Conservation (phyloP, 2,888 invertebrate genomes). For the Drosophila koepferae region DNA sequence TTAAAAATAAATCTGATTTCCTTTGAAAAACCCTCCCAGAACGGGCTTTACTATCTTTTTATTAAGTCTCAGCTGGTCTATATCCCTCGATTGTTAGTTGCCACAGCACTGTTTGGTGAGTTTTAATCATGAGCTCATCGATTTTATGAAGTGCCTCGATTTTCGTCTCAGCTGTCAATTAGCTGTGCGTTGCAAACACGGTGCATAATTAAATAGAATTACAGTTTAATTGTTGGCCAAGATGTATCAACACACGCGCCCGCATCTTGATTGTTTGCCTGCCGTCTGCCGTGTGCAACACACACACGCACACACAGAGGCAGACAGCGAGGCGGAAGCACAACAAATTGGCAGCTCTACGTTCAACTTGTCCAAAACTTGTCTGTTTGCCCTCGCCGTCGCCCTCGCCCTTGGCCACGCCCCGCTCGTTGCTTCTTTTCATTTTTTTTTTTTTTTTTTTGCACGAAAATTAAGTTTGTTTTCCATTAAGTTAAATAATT, state of each 20-base stretch:
- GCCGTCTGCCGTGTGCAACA: conserved; percentile 19
- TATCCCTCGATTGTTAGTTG: neutral
- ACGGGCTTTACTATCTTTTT: neutral
- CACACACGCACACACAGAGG: conserved; percentile 1
- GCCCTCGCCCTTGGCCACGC: conserved; percentile 24
- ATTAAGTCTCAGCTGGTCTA: neutral
- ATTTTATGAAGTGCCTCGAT: conserved; percentile 60
- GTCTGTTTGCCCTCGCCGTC: conserved; percentile 5
- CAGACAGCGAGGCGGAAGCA: conserved; percentile 11
- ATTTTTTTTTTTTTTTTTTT: conserved; percentile 48
- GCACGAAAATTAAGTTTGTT: conserved; percentile 78
- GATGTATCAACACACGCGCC: conserved; percentile 68
- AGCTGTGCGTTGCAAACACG: conserved; percentile 37
- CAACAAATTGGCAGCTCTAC: conserved; percentile 69
- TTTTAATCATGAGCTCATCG: conserved; percentile 61
- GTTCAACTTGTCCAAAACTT: conserved; percentile 64
- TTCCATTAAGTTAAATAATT: conserved; percentile 82
- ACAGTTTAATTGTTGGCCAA: conserved; percentile 69
- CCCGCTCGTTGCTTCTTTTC: conserved; percentile 48
- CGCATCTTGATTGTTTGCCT: conserved; percentile 31
- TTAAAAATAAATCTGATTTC: too few species aligned
- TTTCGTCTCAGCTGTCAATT: conserved; percentile 64
- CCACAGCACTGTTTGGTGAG: neutral
- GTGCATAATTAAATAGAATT: conserved; percentile 74
- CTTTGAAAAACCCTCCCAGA: too few species aligned